These are phyloP conservation scores for Proterorhinus semilunaris DNA, from an alignment of 2,113 vertebrate species.

Conservation along the genomic window DNA sequence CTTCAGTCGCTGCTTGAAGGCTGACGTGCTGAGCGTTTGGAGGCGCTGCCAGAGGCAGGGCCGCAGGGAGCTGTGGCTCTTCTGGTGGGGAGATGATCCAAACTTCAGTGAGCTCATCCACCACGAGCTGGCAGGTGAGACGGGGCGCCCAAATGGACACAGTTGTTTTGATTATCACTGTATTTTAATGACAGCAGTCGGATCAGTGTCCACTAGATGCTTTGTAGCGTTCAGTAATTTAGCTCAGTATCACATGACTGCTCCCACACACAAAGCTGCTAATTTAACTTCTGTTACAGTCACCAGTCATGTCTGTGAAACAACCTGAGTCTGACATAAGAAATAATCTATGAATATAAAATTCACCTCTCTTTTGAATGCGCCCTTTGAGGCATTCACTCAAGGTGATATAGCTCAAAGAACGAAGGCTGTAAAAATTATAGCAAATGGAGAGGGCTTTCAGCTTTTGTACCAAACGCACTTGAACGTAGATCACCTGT, in stretches of 20 bases:
- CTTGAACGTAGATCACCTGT: slow-evolving; percentile 47
- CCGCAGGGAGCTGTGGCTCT: slow-evolving; percentile 94
- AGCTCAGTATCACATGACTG: slow-evolving; percentile 9
- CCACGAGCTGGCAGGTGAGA: slow-evolving; percentile 89
- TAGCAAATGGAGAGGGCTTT: slow-evolving; percentile 21
- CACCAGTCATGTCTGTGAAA: slow-evolving; percentile 2
- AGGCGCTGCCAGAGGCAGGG: slow-evolving; percentile 90
- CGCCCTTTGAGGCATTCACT: slow-evolving; percentile 28
- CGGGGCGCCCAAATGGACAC: not conserved
- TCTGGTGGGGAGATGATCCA: slow-evolving; percentile 98
- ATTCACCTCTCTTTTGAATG: slow-evolving; percentile 1
- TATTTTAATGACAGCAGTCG: not conserved
- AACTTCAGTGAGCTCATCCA: slow-evolving; percentile 95
- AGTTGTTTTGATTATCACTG: not conserved
- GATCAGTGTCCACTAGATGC: slow-evolving; percentile 9
- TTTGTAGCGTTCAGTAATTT: slow-evolving; percentile 17
- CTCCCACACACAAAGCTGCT: not conserved
- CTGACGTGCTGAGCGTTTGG: slow-evolving; percentile 94
- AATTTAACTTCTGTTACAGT: slow-evolving; percentile 4
- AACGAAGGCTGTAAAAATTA: slow-evolving; percentile 50
- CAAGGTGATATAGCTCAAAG: slow-evolving; percentile 42
- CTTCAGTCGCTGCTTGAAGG: slow-evolving; percentile 96
- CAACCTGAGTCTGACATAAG: slow-evolving; percentile 8
- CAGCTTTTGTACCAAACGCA: slow-evolving; percentile 42
- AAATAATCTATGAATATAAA: slow-evolving; percentile 31